Base-by-base conservation (phyloP, 2,888 invertebrate genomes). In the Chloromyia formosa region DNA sequence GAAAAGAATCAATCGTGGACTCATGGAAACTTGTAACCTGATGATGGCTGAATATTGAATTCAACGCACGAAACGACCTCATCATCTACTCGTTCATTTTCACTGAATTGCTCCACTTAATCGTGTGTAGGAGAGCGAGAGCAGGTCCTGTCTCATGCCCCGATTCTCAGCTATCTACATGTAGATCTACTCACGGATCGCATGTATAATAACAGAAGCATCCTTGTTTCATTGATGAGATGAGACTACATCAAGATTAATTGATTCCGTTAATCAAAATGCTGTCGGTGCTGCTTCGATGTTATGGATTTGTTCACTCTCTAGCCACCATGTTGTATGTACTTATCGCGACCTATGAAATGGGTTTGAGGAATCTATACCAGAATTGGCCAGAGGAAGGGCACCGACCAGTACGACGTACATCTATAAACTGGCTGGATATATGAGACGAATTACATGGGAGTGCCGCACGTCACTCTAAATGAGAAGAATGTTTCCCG, bases 211-310 rank as follows among this genome's bases (percentile, higher is more conserved):
- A 18, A 35, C 62, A 62, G 49, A 62, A n/a, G 35, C 18, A 62
- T 62, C 62, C 16, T 62, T 18, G 45, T 66, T 20, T 10, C 10
- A 35, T 35, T 16, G 49, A 49, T 22, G 66, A 49, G 66, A 66
- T 66, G 66, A 66, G 66, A 56, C 69, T 54, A 54, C 69, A 69
- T 56, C 69, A 54, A 69, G 69, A 69, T 69, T 69, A 69, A 69
- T 69, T 69, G 69, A 69, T 69, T 69, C 54, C 20, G 69, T 69
- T 69, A 69, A 69, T 69, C 45, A 20, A 54, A 69, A 40, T 54
- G 66, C 49, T 61, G 61, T 35, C 14, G 61, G n/a, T 61, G 5
- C 35, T 27, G 27, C 27, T 35, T 35, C 27, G 27, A 35, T 35
- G 27, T 35, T 35, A 35, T 35, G 27, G 27, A 35, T 35, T 35